Evolutionary conservation across 2,113 vertebrate genomes (phyloP), one percentile per base, ranked within the genome.

Genomic region (Sorex araneus): DNA sequence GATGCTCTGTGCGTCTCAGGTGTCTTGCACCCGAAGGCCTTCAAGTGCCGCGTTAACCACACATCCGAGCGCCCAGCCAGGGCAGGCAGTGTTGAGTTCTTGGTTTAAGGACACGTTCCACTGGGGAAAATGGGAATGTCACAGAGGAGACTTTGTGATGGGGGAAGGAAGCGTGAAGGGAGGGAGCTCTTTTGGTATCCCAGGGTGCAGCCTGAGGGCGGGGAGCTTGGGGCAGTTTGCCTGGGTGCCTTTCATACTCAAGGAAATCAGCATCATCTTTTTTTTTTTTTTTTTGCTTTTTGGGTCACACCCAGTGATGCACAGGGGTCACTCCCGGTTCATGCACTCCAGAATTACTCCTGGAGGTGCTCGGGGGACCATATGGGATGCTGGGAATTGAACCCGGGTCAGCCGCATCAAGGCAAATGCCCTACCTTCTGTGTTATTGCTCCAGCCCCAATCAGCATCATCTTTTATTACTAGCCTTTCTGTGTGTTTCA

Each of bases 1-100:
- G 94, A 97, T 95, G 94, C 94, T 96, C 96, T 92, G 88, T 95
- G 60, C 90, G 87, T 91, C 94, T 92, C 87, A 89, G 95, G 74
- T 95, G 84, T 96, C 91, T 96, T 94, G 95, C 94, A 94, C 77
- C 91, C 32, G 34, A 94, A 94, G 91, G 83, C 89, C 91, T 95
- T 92, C 83, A 92, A 94, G 83, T 87, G n/a, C 92, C 87, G 10
- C 82, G 89, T 95, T 97, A 96, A 94, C 94, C n/a, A 66, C 73
- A 83, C 77, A 23, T 86, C 64, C 78, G 77, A 75, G 81, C 77
- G 91, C 36, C 84, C 88, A 86, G 83, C 54, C 84, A 91, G 45
- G 95, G 87, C 95, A 73, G 80, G 84, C 93, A 89, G 27, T 60
- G 64, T 83, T 87, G 92, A 85, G 74, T 89, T 95, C 50, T 83